phyloP scores from a whole-genome alignment of 2,113 vertebrate species.

The Garra rufa region DNA sequence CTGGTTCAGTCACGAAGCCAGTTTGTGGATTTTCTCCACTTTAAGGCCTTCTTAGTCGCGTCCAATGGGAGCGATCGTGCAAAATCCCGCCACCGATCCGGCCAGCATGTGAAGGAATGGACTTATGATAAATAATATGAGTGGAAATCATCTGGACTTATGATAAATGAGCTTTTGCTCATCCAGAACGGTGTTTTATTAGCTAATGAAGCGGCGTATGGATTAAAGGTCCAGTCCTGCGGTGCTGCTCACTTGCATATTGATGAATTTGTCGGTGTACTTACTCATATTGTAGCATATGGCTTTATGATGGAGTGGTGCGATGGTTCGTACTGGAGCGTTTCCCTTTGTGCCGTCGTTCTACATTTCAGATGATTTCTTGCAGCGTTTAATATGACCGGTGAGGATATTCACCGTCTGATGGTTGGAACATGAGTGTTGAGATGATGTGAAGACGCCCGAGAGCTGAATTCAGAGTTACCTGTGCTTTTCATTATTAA shows the following conservation, averaged over 20 bases:
- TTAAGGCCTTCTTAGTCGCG: constrained; percentile 64
- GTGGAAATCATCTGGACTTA: neutral
- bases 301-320: constrained; percentile 33
- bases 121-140: constrained; percentile 7
- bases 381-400: constrained; percentile 40
- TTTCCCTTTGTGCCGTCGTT: constrained; percentile 2
- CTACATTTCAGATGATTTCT: constrained; percentile 39
- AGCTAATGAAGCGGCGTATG: constrained; percentile 29
- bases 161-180: constrained; percentile 33
- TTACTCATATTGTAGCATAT: constrained; percentile 8
- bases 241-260: constrained; percentile 38
- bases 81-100: constrained; percentile 59
- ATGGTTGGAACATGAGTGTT: constrained; percentile 16
- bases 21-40: constrained; percentile 73
- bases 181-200: constrained; percentile 10
- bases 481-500: constrained; percentile 63
- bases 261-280: neutral
- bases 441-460: constrained; percentile 44
- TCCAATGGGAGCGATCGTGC: constrained; percentile 57
- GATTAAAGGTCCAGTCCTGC: constrained; percentile 40
- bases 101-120: constrained; percentile 6
- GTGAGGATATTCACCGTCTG: constrained; percentile 34
- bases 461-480: constrained; percentile 37
- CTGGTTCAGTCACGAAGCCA: constrained; percentile 74
- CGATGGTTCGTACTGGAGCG: neutral